Conservation (phyloP, 2,797 vertebrate species). For the Gila robusta region DNA sequence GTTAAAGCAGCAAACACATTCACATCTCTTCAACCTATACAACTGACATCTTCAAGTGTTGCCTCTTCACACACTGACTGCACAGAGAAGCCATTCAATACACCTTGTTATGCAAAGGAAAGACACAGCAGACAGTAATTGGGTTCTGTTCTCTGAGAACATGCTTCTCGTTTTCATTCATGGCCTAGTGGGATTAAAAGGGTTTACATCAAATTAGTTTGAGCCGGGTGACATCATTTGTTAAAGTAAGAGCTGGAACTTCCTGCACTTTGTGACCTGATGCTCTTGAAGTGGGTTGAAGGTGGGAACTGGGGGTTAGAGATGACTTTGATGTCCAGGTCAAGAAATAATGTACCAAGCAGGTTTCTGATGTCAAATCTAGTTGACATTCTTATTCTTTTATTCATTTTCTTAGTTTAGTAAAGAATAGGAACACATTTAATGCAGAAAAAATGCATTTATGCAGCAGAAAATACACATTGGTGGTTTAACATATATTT, state of each 20-base stretch:
- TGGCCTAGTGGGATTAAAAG: conserved; percentile 30
- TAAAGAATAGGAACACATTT: conserved; percentile 6
- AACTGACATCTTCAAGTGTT: neutral
- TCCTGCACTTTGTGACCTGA: conserved; percentile 64
- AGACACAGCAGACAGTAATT: conserved; percentile 28
- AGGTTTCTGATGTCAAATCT: conserved; percentile 12
- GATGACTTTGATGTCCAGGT: conserved; percentile 75
- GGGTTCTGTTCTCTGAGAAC: conserved; percentile 39
- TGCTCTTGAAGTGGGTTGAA: conserved; percentile 57
- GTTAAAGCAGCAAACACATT: neutral
- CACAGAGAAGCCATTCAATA: conserved; percentile 31
- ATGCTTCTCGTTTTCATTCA: conserved; percentile 24
- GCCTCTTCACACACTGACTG: neutral
- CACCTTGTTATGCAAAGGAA: conserved; percentile 15
- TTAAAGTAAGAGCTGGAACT: conserved; percentile 64
- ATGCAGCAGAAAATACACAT: conserved; percentile 32
- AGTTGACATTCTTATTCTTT: neutral
- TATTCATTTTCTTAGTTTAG: neutral
- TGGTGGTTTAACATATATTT: conserved; percentile 77
- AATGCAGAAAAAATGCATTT: conserved; percentile 50
- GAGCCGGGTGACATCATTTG: conserved; percentile 65
- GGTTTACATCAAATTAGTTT: conserved; percentile 37
- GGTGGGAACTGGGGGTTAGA: conserved; percentile 50
- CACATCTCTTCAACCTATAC: neutral
- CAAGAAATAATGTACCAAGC: conserved; percentile 57